Base-by-base conservation (phyloP, 2,888 invertebrate species). In the Dione juno region DNA sequence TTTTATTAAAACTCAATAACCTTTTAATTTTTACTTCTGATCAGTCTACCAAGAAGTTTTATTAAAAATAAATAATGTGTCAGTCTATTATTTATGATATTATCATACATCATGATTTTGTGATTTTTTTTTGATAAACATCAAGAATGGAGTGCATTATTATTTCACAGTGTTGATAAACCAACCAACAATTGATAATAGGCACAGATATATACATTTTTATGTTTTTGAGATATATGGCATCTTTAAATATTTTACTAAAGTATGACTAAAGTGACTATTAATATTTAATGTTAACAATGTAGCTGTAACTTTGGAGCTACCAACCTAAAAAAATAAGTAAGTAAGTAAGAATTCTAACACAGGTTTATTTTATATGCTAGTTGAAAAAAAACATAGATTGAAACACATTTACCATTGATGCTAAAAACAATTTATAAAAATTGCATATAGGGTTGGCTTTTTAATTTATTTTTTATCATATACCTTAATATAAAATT, bases 1-100 rank as follows among this genome's bases (percentile, higher is more conserved):
- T 61, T 61, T 61, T 61, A 61, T 45, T 61, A 45, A 61, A 59
- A 59, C 41, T 59, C 41, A 59, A 58, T 58, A 58, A 61, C 28
- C 41, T 14, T 59, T 59, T 28, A 11, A 43, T 43, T 45, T 43
- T 61, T 45, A 45, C 6, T 21, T 43, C 9, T 43, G 7, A 41
- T 43, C 59, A 61, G 43, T 45, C 43, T 45, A 61, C 43, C 43
- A 28, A 61, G 5, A 21, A 59, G 41, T n/a, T 43, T 21, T 28
- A 43, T 61, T 43, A 21, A 13, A 41, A 14, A 43, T 61, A n/a
- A 61, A 21, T 61, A 61, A 28, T 43, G n/a, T 61, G 9, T 37
- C 54, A 54, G n/a, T 43, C 21, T 59, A 59, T 19, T 43, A 43
- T 43, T 43, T 21, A 14, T 9, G 10, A n/a, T 1, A n/a, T 54